Evolutionary conservation across 2,797 vertebrate species (phyloP), one percentile per base, ranked within the genome.

Genomic region (Crocodylus rhombifer): DNA sequence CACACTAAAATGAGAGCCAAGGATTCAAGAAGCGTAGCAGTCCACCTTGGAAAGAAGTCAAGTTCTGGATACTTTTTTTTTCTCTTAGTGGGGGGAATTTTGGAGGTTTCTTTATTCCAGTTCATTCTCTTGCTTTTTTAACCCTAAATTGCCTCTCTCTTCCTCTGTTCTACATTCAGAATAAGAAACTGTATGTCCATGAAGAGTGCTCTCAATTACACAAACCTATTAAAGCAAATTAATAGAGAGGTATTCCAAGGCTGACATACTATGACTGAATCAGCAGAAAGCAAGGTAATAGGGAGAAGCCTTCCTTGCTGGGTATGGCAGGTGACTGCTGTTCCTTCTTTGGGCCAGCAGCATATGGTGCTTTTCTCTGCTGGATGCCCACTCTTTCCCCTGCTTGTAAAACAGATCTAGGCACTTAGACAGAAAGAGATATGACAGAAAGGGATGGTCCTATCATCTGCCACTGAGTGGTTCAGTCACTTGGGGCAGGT

Each of bases 21-120:
- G 81, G 96, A 91, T 94, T 96, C 95, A 94, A 96, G 89, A 96
- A 97, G 90, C 83, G 88, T 96, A 97, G 95, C 95, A 97, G 94
- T 95, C 92, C 76, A 82, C 84, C 96, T 95, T 95, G 92, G 96
- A 96, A 93, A 84, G 75, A 96, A 92, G 95, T 96, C 96, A 94
- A 92, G 67, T 55, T n/a, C 75, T 60, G 77, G 6, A 58, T 80
- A 86, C 65, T 42, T 30, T 81, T 26, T 26, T 92, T 92, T 56
- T 91, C 88, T 84, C 65, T 2, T 57, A 73, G 69, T 56, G 56
- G 55, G 63, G 74, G 86, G 65, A 56, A 23, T 90, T 96, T 77
- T 65, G 86, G 77, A 80, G 33, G 18, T 95, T 84, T 79, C 90
- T 96, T 95, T 91, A 42, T 94, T 89, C 81, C 84, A 63, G 67